A percentile compares a stretch with the other conserved stretches of the same genome.
Conservation (phyloP, 2,888 invertebrate genomes). For the Zaprionus lineosus region DNA sequence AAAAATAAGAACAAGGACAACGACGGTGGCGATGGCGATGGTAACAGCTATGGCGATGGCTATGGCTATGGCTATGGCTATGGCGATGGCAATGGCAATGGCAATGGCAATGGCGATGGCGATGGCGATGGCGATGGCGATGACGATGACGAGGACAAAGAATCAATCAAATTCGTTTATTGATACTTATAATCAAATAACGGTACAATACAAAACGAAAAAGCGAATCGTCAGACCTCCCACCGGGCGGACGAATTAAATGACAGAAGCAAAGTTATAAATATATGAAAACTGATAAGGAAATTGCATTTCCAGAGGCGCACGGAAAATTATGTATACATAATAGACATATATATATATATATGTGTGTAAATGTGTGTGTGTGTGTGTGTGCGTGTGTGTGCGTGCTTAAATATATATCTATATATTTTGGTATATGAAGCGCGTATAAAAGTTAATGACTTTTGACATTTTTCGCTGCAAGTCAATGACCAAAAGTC, state of each 20-base stretch:
- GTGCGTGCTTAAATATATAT: neutral
- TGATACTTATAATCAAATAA: constrained; percentile 51
- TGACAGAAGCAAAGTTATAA: constrained; percentile 13
- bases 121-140: neutral
- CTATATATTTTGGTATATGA: constrained; percentile 1
- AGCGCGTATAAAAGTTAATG: constrained; percentile 60
- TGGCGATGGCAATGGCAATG: neutral
- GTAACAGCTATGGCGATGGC: too few species aligned
- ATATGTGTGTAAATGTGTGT: neutral
- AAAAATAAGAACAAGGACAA: neutral
- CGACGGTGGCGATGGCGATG: neutral
- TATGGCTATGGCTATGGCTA: too few species aligned
- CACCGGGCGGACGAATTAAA: constrained; percentile 12
- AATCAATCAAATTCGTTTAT: constrained; percentile 47
- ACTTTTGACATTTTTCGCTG: constrained; percentile 59
- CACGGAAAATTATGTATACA: too few species aligned
- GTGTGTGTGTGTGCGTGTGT: neutral
- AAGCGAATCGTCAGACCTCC: neutral
- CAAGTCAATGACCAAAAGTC: constrained; percentile 61
- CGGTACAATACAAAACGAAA: constrained; percentile 23
- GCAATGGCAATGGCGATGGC: too few species aligned
- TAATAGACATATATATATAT: neutral
- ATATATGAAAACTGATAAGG: constrained; percentile 54
- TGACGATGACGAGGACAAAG: constrained; percentile 16
- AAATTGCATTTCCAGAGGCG: constrained; percentile 58